Evolutionary conservation across 2,113 vertebrate genomes (phyloP).

Genomic region (Notarius lentiginosus): DNA sequence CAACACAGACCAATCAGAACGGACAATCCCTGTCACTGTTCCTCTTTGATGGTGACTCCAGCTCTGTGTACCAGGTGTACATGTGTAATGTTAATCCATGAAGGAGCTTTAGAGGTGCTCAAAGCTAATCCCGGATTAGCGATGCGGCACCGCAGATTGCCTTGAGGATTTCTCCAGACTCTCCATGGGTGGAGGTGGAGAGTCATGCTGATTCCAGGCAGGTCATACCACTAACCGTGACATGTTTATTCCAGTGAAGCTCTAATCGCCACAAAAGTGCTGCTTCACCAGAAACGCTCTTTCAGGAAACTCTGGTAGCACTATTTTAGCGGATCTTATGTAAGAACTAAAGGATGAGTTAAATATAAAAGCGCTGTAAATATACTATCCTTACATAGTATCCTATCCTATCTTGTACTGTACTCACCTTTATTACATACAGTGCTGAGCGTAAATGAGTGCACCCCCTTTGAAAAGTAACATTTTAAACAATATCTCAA

Average conservation of each 20-base stretch:
- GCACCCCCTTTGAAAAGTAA: no score
- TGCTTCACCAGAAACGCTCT: constrained; percentile 5
- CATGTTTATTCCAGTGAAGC: constrained; percentile 22
- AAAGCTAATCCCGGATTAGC: constrained; percentile 75
- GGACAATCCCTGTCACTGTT: neutral
- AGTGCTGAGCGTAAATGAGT: no score
- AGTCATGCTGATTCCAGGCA: constrained; percentile 37
- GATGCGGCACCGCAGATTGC: constrained; percentile 60
- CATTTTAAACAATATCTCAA: no score
- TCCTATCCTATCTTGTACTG: no score
- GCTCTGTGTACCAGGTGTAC: constrained; percentile 26
- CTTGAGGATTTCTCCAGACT: constrained; percentile 66
- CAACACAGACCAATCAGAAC: neutral
- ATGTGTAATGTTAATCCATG: constrained; percentile 48
- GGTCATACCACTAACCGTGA: constrained; percentile 38
- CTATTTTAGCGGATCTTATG: neutral
- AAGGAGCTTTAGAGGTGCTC: constrained; percentile 65
- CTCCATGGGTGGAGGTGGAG: constrained; percentile 30
- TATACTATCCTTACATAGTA: no score
- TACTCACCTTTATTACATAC: no score
- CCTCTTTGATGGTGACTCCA: constrained; percentile 17
- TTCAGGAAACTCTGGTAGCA: neutral
- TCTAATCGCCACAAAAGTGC: constrained; percentile 32
- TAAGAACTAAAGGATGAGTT: neutral
- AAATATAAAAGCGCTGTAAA: no score